Percentiles rank a stretch among this genome's conserved stretches.
phyloP scores from a whole-genome alignment of 2,113 vertebrate genomes.

The Pterophyllum scalare region DNA sequence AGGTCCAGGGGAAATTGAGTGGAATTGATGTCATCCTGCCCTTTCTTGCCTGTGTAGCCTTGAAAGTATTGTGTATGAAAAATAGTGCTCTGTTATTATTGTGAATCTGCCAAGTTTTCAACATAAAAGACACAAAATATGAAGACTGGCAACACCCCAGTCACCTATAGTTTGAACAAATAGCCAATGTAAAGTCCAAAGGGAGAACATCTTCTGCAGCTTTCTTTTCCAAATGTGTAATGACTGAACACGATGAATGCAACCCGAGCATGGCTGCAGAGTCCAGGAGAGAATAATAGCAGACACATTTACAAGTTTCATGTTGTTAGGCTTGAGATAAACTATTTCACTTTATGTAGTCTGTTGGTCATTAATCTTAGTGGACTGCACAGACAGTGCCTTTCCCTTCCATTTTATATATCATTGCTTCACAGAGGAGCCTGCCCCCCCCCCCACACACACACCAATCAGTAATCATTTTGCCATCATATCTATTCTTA shows the following conservation, averaged over 20 bases:
- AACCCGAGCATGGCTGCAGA: conserved; percentile 44
- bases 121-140: conserved; percentile 54
- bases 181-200: conserved; percentile 27
- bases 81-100: conserved; percentile 32
- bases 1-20: conserved; percentile 60
- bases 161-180: conserved; percentile 40
- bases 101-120: conserved; percentile 54
- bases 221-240: conserved; percentile 46
- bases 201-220: conserved; percentile 9
- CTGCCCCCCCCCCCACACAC: conserved; percentile 23
- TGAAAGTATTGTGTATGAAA: conserved; percentile 59
- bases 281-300: conserved; percentile 59
- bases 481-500: conserved; percentile 19
- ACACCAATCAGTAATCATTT: conserved; percentile 31
- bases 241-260: conserved; percentile 48
- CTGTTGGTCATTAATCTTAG: conserved; percentile 68
- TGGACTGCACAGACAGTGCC: conserved; percentile 48
- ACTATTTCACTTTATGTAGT: conserved; percentile 73
- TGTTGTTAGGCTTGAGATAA: conserved; percentile 72
- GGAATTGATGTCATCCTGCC: conserved; percentile 61
- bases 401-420: conserved; percentile 60
- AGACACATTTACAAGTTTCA: conserved; percentile 69
- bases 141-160: conserved; percentile 48
- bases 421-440: conserved; percentile 48
- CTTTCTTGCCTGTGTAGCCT: conserved; percentile 41